Base-by-base conservation (phyloP, 2,797 vertebrate species). In the Myotis findleyi region DNA sequence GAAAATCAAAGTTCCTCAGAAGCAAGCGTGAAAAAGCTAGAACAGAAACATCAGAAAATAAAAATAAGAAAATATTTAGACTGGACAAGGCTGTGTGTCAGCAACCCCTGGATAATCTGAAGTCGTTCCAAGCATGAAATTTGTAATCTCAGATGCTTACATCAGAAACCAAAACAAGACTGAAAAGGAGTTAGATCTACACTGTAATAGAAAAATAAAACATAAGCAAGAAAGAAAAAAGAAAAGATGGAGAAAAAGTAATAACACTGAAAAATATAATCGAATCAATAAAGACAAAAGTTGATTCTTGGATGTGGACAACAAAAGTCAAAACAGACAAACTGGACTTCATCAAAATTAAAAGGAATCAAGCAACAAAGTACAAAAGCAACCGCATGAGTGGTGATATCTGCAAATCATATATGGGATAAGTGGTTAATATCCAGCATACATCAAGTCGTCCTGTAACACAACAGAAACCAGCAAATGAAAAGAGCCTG, bases 1-100 rank as follows among this genome's bases (percentile, higher is more conserved):
- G 64, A 66, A 68, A 93, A 81, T 41, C 72, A 82, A 69, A 12
- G 59, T 77, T 85, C 9, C 68, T 82, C n/a, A 88, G 30, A 88
- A 64, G 18, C 16, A 91, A 55, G 79, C 51, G 3, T 57, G 10
- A 55, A 55, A 89, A 83, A 57, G 14, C 20, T 33, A 57, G 82
- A 89, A 23, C 13, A 92, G 9, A 51, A 73, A 91, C 66, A 3
- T 38, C 25, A 71, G 49, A 68, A 89, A 93, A 36, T 47, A 76
- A 7, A 73, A 57, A 57, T 51, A 33, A 72, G 44, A 59, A 76
- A 79, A 20, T 38, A 53, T 59, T 51, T 81, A 47, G 20, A 53
- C 9, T 47, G 3, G 51, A 75, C 36, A 38, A 27, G 21, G 1
- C 2, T 38, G 27, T 44, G 21, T 64, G 53, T 71, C 7, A 33